These are phyloP conservation scores for Drosophila diplacantha DNA, from an alignment of 2,888 invertebrate genomes.

Conservation along the genomic window DNA sequence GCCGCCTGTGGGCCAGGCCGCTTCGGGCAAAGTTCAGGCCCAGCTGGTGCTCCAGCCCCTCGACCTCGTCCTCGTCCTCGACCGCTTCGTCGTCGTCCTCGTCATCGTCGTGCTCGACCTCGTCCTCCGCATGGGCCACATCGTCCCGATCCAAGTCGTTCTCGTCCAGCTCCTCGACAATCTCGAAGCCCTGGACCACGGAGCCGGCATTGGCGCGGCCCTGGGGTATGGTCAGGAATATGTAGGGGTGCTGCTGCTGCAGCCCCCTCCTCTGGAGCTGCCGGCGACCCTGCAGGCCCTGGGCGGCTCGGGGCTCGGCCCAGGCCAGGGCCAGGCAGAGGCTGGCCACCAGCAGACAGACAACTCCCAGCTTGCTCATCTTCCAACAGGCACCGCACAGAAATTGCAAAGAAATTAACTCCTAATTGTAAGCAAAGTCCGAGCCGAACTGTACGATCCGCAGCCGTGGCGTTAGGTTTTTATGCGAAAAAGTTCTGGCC, in stretches of 20 bases:
- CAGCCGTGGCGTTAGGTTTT: conserved; percentile 62
- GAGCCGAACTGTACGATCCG: conserved; percentile 69
- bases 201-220: conserved; percentile 61
- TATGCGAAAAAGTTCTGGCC: conserved; percentile 66
- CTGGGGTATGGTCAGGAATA: conserved; percentile 67
- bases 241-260: conserved; percentile 65
- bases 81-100: background rate
- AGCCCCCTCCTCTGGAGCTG: conserved; percentile 34
- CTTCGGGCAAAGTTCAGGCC: conserved; percentile 33
- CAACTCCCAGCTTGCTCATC: conserved; percentile 53
- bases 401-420: conserved; percentile 25
- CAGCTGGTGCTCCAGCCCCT: conserved; percentile 21
- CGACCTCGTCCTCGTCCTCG: conserved; percentile 3
- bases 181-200: conserved; percentile 62
- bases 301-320: conserved; percentile 59
- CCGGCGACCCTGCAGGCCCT: conserved; percentile 33
- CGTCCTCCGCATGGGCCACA: background rate
- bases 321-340: conserved; percentile 49
- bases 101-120: conserved; percentile 21
- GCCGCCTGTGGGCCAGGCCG: conserved; percentile 4
- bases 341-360: conserved; percentile 52
- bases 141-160: conserved; percentile 39
- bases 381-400: conserved; percentile 17
- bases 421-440: conserved; percentile 73
- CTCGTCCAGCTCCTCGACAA: conserved; percentile 51